phyloP scores from a whole-genome alignment of 2,797 vertebrate genomes.

The Lepilemur ruficaudatus region DNA sequence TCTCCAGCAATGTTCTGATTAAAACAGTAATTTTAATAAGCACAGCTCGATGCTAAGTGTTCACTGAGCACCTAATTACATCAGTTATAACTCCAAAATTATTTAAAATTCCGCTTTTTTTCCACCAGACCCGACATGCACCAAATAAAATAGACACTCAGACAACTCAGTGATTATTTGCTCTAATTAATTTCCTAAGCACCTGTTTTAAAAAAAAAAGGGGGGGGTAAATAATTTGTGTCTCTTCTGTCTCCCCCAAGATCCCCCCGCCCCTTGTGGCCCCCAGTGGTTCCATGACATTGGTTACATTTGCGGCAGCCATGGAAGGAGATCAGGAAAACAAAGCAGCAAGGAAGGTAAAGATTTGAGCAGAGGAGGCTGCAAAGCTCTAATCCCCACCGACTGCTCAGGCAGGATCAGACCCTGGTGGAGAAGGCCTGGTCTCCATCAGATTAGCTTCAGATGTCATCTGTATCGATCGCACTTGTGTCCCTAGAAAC shows the following conservation, averaged over 20 bases:
- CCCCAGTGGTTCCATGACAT: background rate
- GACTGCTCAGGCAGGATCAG: background rate
- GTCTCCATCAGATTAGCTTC: background rate
- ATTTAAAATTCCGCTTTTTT: conserved; percentile 75
- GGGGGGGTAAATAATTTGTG: conserved; percentile 11
- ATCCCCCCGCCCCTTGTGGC: background rate
- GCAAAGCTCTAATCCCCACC: background rate
- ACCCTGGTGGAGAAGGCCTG: accelerated
- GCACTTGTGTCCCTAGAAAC: background rate
- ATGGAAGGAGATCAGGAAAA: background rate
- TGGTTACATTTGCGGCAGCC: background rate
- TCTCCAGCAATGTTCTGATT: conserved; percentile 82
- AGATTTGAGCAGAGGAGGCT: background rate
- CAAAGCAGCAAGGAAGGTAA: background rate
- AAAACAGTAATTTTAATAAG: conserved; percentile 87
- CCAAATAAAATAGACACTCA: conserved; percentile 72
- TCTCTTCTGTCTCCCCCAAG: background rate
- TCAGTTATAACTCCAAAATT: conserved; percentile 79
- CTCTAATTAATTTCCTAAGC: conserved; percentile 84
- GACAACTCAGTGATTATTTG: conserved; percentile 79
- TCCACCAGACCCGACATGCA: conserved; percentile 57
- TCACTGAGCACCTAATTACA: conserved; percentile 85
- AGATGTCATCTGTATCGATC: too few species aligned
- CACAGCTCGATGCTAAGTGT: conserved; percentile 80
- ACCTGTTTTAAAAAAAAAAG: conserved; percentile 24